Percentiles rank a stretch among this genome's conserved stretches.
Evolutionary conservation across 2,797 vertebrate genomes (phyloP).

Genomic region (Tragelaphus eurycerus): DNA sequence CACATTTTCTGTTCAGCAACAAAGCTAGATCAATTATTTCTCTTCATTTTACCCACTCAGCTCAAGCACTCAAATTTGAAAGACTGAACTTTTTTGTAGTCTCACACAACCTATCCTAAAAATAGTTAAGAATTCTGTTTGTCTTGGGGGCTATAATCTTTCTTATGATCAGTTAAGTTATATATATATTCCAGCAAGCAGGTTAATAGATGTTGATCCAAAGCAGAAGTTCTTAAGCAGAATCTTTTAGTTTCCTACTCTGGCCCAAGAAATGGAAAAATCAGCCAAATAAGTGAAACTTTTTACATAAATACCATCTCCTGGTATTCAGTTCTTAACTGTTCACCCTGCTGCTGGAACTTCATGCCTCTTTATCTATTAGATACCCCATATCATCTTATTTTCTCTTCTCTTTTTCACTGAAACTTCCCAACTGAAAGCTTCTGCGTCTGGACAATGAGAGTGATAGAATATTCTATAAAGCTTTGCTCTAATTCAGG

Average conservation of each 20-base stretch:
- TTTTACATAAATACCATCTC: background rate
- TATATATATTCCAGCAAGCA: background rate
- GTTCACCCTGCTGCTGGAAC: background rate
- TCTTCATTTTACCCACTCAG: background rate
- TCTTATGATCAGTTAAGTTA: background rate
- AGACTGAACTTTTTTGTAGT: background rate
- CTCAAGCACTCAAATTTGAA: background rate
- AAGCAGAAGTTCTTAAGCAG: background rate
- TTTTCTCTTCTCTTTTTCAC: background rate
- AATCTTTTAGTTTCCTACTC: background rate
- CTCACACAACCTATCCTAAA: background rate
- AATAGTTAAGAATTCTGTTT: slow-evolving; percentile 2
- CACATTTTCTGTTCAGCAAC: background rate
- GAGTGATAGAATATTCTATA: background rate
- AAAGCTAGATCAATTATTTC: slow-evolving; percentile 10
- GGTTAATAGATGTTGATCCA: background rate
- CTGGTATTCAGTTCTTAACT: background rate
- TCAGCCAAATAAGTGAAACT: background rate
- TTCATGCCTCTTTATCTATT: background rate
- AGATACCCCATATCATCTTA: background rate
- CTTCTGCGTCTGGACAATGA: background rate
- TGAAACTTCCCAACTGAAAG: background rate
- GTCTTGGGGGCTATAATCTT: background rate
- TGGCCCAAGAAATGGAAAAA: background rate
- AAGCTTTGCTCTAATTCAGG: background rate